A percentile compares a stretch with the other conserved stretches of the same genome.
phyloP scores from a whole-genome alignment of 2,888 invertebrate species.

The Laspeyria flexula region DNA sequence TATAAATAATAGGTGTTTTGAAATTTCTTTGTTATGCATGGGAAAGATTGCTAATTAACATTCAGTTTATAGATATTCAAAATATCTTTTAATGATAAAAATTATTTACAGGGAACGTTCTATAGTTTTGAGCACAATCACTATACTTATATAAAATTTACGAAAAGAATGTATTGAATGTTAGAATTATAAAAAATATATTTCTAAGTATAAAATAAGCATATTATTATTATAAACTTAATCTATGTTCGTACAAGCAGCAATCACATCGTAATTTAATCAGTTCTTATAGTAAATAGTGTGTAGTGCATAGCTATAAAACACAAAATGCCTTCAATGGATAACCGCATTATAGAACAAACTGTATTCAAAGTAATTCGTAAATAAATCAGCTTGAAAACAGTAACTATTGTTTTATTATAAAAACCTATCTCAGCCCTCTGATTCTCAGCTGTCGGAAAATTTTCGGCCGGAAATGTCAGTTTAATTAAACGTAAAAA shows the following conservation, averaged over 20 bases:
- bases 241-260: constrained; percentile 24
- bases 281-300: constrained; percentile 46
- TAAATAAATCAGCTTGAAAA: constrained; percentile 65
- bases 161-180: constrained; percentile 43
- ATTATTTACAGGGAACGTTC: constrained; percentile 43
- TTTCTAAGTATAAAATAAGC: constrained; percentile 30
- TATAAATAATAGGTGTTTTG: not conserved
- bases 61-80: not conserved
- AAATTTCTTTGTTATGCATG: constrained; percentile 1
- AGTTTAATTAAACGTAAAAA: no score
- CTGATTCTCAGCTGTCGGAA: no score
- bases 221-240: constrained; percentile 26
- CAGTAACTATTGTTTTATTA: constrained; percentile 38
- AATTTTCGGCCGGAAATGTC: no score
- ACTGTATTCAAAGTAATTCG: constrained; percentile 53
- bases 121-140: constrained; percentile 18
- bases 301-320: constrained; percentile 48
- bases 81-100: constrained; percentile 10
- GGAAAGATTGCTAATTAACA: constrained; percentile 6
- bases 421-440: not conserved
- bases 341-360: constrained; percentile 52
- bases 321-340: constrained; percentile 56
- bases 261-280: constrained; percentile 21
- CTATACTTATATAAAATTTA: constrained; percentile 20
- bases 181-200: constrained; percentile 31